Percentiles rank a stretch among this genome's conserved stretches.
Conservation (phyloP, 2,113 vertebrate species). For the Ceyx margarethae region DNA sequence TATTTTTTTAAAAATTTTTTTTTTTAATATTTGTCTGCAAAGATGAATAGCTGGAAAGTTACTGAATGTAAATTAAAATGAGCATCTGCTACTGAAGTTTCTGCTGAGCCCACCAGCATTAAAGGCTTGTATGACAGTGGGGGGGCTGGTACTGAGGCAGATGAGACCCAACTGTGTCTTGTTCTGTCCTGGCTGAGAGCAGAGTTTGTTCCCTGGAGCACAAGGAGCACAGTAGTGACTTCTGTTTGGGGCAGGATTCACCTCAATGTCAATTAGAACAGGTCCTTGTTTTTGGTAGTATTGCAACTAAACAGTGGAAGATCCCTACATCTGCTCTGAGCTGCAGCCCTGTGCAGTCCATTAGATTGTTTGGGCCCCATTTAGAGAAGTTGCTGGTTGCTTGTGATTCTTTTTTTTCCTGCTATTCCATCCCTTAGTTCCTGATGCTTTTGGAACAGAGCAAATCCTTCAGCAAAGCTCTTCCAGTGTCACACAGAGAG, state of each 20-base stretch:
- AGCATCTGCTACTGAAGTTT: not conserved
- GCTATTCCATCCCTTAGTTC: not conserved
- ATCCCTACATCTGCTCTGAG: not conserved
- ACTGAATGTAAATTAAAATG: not conserved
- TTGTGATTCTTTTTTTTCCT: not conserved
- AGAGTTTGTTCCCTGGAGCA: not conserved
- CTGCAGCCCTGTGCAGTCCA: not conserved
- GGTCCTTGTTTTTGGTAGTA: not conserved
- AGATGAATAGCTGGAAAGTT: slow-evolving; percentile 22
- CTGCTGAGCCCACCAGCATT: not conserved
- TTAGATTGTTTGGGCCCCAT: not conserved
- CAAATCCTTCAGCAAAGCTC: not conserved
- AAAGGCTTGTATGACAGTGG: not conserved
- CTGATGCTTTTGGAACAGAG: not conserved
- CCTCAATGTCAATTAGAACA: not conserved
- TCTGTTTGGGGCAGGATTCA: not conserved
- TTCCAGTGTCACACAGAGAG: not conserved
- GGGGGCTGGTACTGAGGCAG: not conserved
- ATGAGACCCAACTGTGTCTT: not conserved
- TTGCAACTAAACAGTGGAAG: not conserved
- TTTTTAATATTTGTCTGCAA: not conserved
- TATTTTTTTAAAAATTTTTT: no score
- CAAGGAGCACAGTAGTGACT: not conserved
- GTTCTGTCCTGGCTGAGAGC: not conserved
- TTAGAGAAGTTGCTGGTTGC: not conserved